Conservation (phyloP, 2,888 invertebrate species). For the Drosophila neotestacea region DNA sequence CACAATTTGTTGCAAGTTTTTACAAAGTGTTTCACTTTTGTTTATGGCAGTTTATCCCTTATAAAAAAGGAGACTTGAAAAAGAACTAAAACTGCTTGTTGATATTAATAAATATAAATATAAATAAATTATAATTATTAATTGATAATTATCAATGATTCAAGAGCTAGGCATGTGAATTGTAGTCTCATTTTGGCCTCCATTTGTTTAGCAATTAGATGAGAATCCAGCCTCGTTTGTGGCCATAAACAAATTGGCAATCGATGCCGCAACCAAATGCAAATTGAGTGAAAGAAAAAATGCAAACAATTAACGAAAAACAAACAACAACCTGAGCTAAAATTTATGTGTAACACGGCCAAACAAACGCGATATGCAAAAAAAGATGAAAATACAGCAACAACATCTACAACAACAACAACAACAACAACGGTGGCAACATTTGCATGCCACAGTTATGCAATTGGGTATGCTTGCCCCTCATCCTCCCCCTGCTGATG, state of each 20-base stretch:
- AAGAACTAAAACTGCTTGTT: too few species aligned
- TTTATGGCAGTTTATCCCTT: slow-evolving; percentile 22
- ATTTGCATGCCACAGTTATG: slow-evolving; percentile 67
- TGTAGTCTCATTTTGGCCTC: slow-evolving; percentile 9
- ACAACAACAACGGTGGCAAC: slow-evolving; percentile 40
- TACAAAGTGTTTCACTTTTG: slow-evolving; percentile 59
- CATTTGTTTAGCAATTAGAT: slow-evolving; percentile 39
- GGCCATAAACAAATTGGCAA: slow-evolving; percentile 67
- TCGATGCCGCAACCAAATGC: slow-evolving; percentile 70
- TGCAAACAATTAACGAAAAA: slow-evolving; percentile 63
- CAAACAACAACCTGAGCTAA: slow-evolving; percentile 43
- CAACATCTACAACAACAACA: slow-evolving; percentile 5
- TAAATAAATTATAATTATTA: too few species aligned
- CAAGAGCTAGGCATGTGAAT: slow-evolving; percentile 21
- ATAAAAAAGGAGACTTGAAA: background rate
- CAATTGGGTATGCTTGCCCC: slow-evolving; percentile 52
- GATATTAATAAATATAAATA: too few species aligned
- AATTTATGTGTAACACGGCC: slow-evolving; percentile 72
- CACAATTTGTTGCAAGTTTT: slow-evolving; percentile 32
- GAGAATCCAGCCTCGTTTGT: slow-evolving; percentile 53
- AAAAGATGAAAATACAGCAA: slow-evolving; percentile 28
- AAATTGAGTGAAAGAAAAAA: slow-evolving; percentile 48
- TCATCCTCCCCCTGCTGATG: slow-evolving; percentile 12
- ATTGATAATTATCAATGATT: slow-evolving; percentile 11
- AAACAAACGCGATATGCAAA: slow-evolving; percentile 50